Percentiles rank a stretch among this genome's conserved stretches.
These are phyloP conservation scores for Trigoniulus corallinus DNA, from an alignment of 1,140 invertebrate species.

Conservation along the genomic window DNA sequence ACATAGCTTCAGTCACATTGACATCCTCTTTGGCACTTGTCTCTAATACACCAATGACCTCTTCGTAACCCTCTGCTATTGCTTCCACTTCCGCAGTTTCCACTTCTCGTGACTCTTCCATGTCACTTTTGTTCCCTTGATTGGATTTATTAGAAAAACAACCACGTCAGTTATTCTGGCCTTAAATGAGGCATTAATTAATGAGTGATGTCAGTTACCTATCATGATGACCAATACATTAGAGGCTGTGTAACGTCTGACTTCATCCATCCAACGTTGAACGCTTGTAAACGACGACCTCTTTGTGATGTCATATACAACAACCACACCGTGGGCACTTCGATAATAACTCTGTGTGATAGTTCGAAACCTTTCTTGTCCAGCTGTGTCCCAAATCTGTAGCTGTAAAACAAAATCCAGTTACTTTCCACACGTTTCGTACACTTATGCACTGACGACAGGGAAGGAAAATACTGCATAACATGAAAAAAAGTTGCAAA, in stretches of 20 bases:
- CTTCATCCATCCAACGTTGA: slow-evolving; percentile 87
- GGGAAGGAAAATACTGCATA: too few species aligned
- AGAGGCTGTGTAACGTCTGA: slow-evolving; percentile 73
- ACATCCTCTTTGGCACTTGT: slow-evolving; percentile 86
- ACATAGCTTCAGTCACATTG: slow-evolving; percentile 81
- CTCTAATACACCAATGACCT: slow-evolving; percentile 68
- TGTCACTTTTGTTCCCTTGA: slow-evolving; percentile 69
- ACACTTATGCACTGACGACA: too few species aligned
- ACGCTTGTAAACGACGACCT: slow-evolving; percentile 71
- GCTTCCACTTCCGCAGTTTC: slow-evolving; percentile 63
- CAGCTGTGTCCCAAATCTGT: slow-evolving; percentile 53
- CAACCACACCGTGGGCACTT: slow-evolving; percentile 39
- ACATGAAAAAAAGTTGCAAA: too few species aligned
- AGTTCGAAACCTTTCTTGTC: slow-evolving; percentile 38
- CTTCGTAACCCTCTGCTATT: slow-evolving; percentile 63
- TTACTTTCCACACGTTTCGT: too few species aligned
- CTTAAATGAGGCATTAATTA: too few species aligned
- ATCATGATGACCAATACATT: slow-evolving; percentile 77
- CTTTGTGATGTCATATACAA: slow-evolving; percentile 87
- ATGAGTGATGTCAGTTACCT: slow-evolving; percentile 41
- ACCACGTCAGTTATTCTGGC: too few species aligned
- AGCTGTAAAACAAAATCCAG: slow-evolving; percentile 44
- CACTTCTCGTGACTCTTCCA: slow-evolving; percentile 62
- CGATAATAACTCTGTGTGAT: slow-evolving; percentile 42
- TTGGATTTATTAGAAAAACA: too few species aligned